phyloP scores from a whole-genome alignment of 2,797 vertebrate genomes.

The Argyrosomus regius region DNA sequence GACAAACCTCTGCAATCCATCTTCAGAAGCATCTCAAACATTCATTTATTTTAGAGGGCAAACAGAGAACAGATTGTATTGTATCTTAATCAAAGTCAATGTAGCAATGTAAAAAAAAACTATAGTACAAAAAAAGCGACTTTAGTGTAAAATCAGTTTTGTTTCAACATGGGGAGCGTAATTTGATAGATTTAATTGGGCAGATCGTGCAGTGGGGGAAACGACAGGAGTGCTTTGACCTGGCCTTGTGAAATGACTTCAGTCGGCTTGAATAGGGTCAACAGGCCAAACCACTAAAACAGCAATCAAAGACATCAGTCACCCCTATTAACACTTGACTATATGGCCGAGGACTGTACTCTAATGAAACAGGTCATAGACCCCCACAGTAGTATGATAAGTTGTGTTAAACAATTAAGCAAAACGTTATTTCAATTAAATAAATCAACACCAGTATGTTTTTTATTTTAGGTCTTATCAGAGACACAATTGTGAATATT shows the following conservation, averaged over 20 bases:
- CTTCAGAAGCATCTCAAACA: conserved; percentile 30
- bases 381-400: neutral
- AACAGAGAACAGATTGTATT: conserved; percentile 6
- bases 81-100: conserved; percentile 39
- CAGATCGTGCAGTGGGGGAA: neutral
- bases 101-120: neutral
- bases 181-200: conserved; percentile 30
- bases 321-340: neutral
- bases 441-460: neutral
- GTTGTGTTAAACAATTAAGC: neutral
- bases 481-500: neutral
- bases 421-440: neutral
- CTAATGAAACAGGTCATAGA: conserved; percentile 14
- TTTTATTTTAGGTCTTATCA: neutral
- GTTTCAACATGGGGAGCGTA: neutral
- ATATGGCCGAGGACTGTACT: neutral
- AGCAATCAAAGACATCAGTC: conserved; percentile 19
- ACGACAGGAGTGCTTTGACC: conserved; percentile 18
- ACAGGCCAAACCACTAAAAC: conserved; percentile 21
- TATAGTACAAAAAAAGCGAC: neutral
- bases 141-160: neutral
- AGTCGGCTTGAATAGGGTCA: conserved; percentile 22
- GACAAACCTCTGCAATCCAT: conserved; percentile 41
- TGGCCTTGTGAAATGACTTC: conserved; percentile 15
- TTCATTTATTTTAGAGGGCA: conserved; percentile 21